Percentiles rank a stretch among this genome's conserved stretches.
Evolutionary conservation across 2,888 invertebrate species (phyloP).

Genomic region (Catocala sponsa): DNA sequence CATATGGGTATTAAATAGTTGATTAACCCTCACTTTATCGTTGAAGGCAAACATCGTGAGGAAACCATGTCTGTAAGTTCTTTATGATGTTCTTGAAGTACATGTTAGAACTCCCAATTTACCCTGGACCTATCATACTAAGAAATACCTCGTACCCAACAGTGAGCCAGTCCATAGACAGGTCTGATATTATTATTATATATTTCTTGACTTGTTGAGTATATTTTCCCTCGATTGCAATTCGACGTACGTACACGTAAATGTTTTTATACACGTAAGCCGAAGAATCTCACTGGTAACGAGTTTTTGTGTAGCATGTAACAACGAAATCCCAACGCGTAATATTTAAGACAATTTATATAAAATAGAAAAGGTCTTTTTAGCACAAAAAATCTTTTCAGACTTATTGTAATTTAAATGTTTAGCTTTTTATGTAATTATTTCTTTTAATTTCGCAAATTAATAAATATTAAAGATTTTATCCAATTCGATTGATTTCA

Average conservation of each 20-base stretch:
- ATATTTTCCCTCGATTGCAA: conserved; percentile 33
- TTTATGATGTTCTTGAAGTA: too few species aligned
- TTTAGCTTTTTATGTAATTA: conserved; percentile 34
- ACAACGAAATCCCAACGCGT: conserved; percentile 61
- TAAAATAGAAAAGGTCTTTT: conserved; percentile 38
- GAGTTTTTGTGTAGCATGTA: conserved; percentile 27
- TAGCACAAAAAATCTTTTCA: conserved; percentile 37
- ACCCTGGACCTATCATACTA: too few species aligned
- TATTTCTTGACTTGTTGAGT: not conserved
- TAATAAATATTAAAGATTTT: conserved; percentile 26
- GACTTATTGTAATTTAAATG: conserved; percentile 38
- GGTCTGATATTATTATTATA: not conserved
- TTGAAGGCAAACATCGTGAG: too few species aligned
- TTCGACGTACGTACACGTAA: conserved; percentile 12
- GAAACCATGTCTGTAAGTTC: too few species aligned
- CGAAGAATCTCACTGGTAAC: conserved; percentile 46
- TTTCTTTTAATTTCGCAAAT: conserved; percentile 24
- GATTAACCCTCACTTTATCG: too few species aligned
- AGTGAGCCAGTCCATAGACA: too few species aligned
- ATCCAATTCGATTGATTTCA: conserved; percentile 43
- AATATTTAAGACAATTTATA: conserved; percentile 36
- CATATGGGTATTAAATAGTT: too few species aligned
- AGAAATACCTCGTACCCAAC: too few species aligned
- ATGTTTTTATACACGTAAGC: conserved; percentile 22
- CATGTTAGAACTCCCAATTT: too few species aligned